phyloP scores from a whole-genome alignment of 2,888 invertebrate genomes.

The Aspidiotus destructor region DNA sequence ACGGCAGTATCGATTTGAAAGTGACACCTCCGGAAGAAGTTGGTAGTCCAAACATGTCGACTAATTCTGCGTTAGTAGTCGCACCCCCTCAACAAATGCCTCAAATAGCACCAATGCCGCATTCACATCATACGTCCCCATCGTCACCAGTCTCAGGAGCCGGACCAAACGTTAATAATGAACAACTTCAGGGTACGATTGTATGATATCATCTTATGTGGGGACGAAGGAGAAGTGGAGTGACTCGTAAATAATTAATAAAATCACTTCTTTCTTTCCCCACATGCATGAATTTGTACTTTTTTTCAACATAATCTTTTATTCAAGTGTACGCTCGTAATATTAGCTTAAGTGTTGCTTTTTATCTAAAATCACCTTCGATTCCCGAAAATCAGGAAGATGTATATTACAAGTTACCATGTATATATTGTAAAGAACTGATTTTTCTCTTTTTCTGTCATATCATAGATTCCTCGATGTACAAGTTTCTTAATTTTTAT shows the following conservation, averaged over 20 bases:
- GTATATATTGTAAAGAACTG: slow-evolving; percentile 2
- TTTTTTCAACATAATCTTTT: not conserved
- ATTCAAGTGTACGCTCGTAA: not conserved
- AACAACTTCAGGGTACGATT: slow-evolving; percentile 64
- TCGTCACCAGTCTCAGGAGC: slow-evolving; percentile 34
- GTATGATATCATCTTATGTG: slow-evolving; percentile 93
- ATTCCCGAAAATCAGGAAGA: too few relatives aligned
- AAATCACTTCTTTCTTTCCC: slow-evolving; percentile 8
- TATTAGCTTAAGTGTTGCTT: too few relatives aligned
- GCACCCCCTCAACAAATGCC: slow-evolving; percentile 35
- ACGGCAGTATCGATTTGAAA: slow-evolving; percentile 76
- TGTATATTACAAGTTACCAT: slow-evolving; percentile 3
- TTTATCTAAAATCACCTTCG: too few relatives aligned
- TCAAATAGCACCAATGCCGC: slow-evolving; percentile 19
- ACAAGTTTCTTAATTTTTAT: not conserved
- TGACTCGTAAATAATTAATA: slow-evolving; percentile 52
- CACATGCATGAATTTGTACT: slow-evolving; percentile 13
- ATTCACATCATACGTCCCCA: slow-evolving; percentile 35
- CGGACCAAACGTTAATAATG: slow-evolving; percentile 33
- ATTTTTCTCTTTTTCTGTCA: not conserved
- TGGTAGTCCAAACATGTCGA: slow-evolving; percentile 38
- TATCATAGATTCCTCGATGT: not conserved
- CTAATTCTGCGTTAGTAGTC: slow-evolving; percentile 45
- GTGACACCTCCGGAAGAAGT: slow-evolving; percentile 60
- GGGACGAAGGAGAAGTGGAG: slow-evolving; percentile 76